phyloP scores from a whole-genome alignment of 2,113 vertebrate genomes.

The Syngnathus scovelli region DNA sequence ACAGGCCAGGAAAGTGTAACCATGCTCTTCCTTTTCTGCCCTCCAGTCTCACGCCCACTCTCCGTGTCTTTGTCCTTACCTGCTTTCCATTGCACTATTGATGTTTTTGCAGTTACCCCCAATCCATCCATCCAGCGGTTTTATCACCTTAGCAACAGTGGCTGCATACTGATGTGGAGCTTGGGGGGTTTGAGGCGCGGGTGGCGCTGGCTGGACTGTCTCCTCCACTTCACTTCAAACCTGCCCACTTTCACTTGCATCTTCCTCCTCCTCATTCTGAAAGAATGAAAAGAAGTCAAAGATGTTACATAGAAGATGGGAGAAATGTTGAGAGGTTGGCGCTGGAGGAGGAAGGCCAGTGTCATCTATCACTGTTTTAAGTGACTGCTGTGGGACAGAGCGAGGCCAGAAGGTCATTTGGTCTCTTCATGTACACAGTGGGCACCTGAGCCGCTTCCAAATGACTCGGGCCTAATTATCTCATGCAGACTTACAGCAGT shows the following conservation, averaged over 20 bases:
- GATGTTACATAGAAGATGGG: conserved; percentile 9
- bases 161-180: conserved; percentile 47
- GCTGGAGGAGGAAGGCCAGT: conserved; percentile 2
- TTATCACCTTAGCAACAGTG: conserved; percentile 51
- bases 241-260: conserved; percentile 14
- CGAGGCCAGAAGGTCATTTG: conserved; percentile 56
- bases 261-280: conserved; percentile 37
- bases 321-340: conserved; percentile 16
- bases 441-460: conserved; percentile 53
- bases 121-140: conserved; percentile 27
- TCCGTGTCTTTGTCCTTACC: conserved; percentile 55
- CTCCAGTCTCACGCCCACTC: neutral
- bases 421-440: conserved; percentile 48
- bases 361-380: conserved; percentile 66
- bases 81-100: conserved; percentile 35
- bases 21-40: neutral
- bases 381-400: conserved; percentile 61
- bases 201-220: conserved; percentile 1
- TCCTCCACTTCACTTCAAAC: conserved; percentile 13
- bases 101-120: conserved; percentile 37
- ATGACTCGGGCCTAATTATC: conserved; percentile 53
- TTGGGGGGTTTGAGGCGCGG: neutral
- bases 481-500: conserved; percentile 28
- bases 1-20: neutral
- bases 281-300: conserved; percentile 35